A percentile compares a stretch with the other conserved stretches of the same genome.
Evolutionary conservation across 2,113 vertebrate genomes (phyloP).

Genomic region (Apteryx owenii): DNA sequence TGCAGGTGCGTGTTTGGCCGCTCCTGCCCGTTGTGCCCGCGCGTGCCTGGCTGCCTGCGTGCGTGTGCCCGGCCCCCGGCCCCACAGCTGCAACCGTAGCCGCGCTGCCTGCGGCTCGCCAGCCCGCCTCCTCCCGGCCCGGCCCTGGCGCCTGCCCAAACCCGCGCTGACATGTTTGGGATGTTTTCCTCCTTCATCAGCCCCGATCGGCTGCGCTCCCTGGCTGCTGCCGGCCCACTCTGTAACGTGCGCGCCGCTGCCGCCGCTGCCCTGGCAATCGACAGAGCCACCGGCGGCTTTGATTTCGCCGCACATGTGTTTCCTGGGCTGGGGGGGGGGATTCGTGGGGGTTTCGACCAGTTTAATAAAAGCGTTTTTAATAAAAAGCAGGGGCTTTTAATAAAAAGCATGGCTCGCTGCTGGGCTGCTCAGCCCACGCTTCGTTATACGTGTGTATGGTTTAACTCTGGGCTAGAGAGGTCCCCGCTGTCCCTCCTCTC

Average conservation of each 20-base stretch:
- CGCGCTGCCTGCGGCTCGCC: not conserved
- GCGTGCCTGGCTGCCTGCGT: fast-evolving
- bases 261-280: not conserved
- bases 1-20: too few relatives aligned
- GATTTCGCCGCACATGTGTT: not conserved
- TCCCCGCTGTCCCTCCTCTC: not conserved
- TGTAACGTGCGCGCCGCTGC: fast-evolving
- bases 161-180: not conserved
- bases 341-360: not conserved
- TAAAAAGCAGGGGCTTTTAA: too few relatives aligned
- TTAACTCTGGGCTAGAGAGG: not conserved
- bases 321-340: not conserved
- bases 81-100: not conserved
- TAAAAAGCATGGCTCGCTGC: not conserved
- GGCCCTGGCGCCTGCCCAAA: not conserved
- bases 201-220: too few relatives aligned
- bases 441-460: not conserved
- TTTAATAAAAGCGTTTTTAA: not conserved
- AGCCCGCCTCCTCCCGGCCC: not conserved
- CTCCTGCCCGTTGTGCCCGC: too few relatives aligned
- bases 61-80: too few relatives aligned
- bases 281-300: not conserved
- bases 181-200: not conserved
- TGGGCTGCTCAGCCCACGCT: not conserved
- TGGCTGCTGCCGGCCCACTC: too few relatives aligned